Evolutionary conservation across 1,140 invertebrate genomes (phyloP).

Genomic region (silkworm (Bombyx mori)): ASM3026992v2 NC_085129.1:4963501-4964000

Average conservation of each 20-base stretch:
- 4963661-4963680: conserved; percentile 23
- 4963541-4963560: too few relatives aligned
- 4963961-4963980: too few relatives aligned
- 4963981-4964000: too few relatives aligned
- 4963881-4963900: too few relatives aligned
- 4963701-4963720: conserved; percentile 18
- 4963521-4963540: too few relatives aligned
- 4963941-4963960: too few relatives aligned
- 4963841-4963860: too few relatives aligned
- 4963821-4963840: not conserved
- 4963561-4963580: too few relatives aligned
- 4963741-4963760: conserved; percentile 27
- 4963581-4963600: not conserved
- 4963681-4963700: conserved; percentile 5
- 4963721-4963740: conserved; percentile 32
- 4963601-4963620: not conserved
- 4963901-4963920: too few relatives aligned
- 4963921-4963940: too few relatives aligned
- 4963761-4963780: conserved; percentile 8
- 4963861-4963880: too few relatives aligned
- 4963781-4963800: conserved; percentile 15
- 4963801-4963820: conserved; percentile 14
- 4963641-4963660: conserved; percentile 37
- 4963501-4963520: too few relatives aligned
- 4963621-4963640: conserved; percentile 22